These are phyloP conservation scores for Heliocidaris erythrogramma DNA, from an alignment of 35 echinoderm and acorn worm species.

Conservation along the genomic window DNA sequence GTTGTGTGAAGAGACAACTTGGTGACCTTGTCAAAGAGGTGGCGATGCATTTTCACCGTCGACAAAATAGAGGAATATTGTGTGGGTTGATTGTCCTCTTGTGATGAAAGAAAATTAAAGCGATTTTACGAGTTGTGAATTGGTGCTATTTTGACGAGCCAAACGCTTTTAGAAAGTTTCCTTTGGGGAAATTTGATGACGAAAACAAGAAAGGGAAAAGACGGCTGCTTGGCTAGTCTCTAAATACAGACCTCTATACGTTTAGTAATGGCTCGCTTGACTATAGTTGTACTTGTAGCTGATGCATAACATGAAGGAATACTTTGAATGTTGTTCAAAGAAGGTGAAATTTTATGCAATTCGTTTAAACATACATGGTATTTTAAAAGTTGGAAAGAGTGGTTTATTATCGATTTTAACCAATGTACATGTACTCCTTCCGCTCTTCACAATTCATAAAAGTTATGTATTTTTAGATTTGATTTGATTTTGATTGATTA, in stretches of 20 bases:
- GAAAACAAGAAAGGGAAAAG: background rate
- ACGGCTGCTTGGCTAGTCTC: background rate
- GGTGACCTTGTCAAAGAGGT: background rate
- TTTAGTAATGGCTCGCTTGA: background rate
- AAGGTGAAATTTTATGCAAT: too few relatives aligned
- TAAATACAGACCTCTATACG: background rate
- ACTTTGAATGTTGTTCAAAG: too few relatives aligned
- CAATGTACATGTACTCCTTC: too few relatives aligned
- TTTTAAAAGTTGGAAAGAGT: too few relatives aligned
- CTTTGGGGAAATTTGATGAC: background rate
- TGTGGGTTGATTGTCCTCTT: background rate
- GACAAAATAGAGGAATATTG: background rate
- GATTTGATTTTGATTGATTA: too few relatives aligned
- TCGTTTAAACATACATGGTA: too few relatives aligned
- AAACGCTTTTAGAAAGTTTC: slow-evolving; percentile 19
- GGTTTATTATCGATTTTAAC: too few relatives aligned
- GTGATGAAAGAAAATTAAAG: background rate
- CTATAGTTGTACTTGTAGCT: too few relatives aligned
- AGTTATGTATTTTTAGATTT: too few relatives aligned
- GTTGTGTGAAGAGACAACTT: too few relatives aligned
- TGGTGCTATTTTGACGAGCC: slow-evolving; percentile 8
- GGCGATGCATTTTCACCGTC: background rate
- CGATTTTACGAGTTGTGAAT: slow-evolving; percentile 11
- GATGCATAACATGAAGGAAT: too few relatives aligned
- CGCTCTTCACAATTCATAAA: too few relatives aligned